Percentiles rank a stretch among this genome's conserved stretches.
phyloP scores from a whole-genome alignment of 1,140 invertebrate species.

The Drosophila persimilis region DNA sequence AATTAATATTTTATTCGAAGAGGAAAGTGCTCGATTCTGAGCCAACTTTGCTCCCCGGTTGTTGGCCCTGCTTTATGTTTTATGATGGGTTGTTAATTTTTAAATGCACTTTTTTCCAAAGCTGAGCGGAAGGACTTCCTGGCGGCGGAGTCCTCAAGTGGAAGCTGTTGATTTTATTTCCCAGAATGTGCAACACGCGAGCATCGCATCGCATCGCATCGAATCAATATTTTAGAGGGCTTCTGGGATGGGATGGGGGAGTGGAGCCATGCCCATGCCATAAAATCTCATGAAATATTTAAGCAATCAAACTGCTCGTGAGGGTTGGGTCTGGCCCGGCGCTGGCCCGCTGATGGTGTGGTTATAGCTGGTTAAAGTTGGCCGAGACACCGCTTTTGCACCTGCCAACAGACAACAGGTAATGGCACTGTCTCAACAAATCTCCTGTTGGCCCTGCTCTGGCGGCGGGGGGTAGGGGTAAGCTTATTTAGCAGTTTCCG shows the following conservation, averaged over 20 bases:
- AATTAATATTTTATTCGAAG: slow-evolving; percentile 68
- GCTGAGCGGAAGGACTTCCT: slow-evolving; percentile 22
- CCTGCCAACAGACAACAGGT: slow-evolving; percentile 53
- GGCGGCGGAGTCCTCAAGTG: slow-evolving; percentile 20
- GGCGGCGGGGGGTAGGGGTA: slow-evolving; percentile 31
- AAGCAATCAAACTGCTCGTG: slow-evolving; percentile 66
- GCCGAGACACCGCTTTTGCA: slow-evolving; percentile 60
- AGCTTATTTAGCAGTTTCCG: slow-evolving; percentile 79
- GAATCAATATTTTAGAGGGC: slow-evolving; percentile 49
- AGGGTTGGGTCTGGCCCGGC: slow-evolving; percentile 4
- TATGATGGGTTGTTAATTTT: slow-evolving; percentile 56
- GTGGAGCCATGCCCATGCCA: slow-evolving; percentile 43
- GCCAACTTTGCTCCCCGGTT: slow-evolving; percentile 41
- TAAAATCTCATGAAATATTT: slow-evolving; percentile 72
- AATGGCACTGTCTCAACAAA: slow-evolving; percentile 12
- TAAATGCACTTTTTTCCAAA: slow-evolving; percentile 49
- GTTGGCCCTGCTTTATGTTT: slow-evolving; percentile 43
- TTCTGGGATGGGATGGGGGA: not conserved
- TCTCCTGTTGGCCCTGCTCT: slow-evolving; percentile 8
- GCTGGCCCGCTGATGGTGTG: slow-evolving; percentile 50
- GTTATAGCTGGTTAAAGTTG: slow-evolving; percentile 44
- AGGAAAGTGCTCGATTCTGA: not conserved
- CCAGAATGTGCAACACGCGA: slow-evolving; percentile 31
- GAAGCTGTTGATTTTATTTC: slow-evolving; percentile 51
- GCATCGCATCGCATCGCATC: slow-evolving; percentile 16